Conservation (phyloP, 2,113 vertebrate species). For the Poeciliopsis prolifica region DNA sequence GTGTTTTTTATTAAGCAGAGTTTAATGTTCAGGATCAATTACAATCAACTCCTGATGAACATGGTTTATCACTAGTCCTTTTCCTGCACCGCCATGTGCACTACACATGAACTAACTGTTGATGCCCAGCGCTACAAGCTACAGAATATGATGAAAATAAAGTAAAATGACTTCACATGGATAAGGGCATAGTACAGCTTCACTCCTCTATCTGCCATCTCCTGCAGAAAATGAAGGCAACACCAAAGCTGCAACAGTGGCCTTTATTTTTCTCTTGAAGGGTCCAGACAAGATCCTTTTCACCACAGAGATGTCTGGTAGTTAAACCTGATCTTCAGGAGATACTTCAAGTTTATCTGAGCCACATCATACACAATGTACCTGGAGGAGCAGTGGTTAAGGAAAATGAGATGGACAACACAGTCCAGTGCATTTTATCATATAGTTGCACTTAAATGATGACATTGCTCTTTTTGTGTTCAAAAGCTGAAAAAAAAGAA, state of each 20-base stretch:
- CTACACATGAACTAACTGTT: constrained; percentile 3
- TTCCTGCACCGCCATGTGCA: not conserved
- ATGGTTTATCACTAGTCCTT: constrained; percentile 3
- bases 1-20: constrained; percentile 22
- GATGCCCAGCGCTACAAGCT: constrained; percentile 8
- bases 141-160: constrained; percentile 49
- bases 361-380: constrained; percentile 97
- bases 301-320: constrained; percentile 96
- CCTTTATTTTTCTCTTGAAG: constrained; percentile 22
- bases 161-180: constrained; percentile 57
- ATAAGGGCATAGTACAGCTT: constrained; percentile 2
- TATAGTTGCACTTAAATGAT: not conserved
- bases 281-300: constrained; percentile 42
- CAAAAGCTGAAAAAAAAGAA: not conserved
- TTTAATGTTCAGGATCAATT: constrained; percentile 7
- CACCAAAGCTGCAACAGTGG: constrained; percentile 37
- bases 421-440: not conserved
- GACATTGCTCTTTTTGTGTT: not conserved
- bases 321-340: constrained; percentile 97
- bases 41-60: not conserved
- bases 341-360: constrained; percentile 96
- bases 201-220: constrained; percentile 30
- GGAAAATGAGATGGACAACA: constrained; percentile 41
- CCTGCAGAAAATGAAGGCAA: constrained; percentile 34
- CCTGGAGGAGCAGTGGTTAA: constrained; percentile 82